phyloP scores from a whole-genome alignment of 2,113 vertebrate species.

The Cygnus buccinator region DNA sequence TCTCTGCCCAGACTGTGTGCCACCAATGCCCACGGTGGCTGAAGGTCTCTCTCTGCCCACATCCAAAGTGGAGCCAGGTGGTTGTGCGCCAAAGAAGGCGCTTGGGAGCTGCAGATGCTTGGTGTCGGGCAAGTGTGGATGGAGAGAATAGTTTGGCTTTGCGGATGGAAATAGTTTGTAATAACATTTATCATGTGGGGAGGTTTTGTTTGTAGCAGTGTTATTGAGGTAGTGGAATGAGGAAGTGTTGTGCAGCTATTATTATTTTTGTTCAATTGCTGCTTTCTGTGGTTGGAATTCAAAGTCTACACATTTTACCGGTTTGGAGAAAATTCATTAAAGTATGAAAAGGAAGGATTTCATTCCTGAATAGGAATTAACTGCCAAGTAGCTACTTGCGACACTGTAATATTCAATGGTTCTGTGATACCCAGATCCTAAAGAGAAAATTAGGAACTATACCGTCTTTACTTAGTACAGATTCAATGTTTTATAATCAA shows the following conservation, averaged over 20 bases:
- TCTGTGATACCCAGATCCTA: not conserved
- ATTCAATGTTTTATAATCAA: not conserved
- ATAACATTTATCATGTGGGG: not conserved
- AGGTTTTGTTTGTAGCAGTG: conserved; percentile 15
- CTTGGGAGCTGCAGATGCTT: not conserved
- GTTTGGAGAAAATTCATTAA: not conserved
- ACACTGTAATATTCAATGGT: not conserved
- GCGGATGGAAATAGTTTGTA: conserved; percentile 38
- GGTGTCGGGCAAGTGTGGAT: not conserved
- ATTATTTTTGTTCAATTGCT: not conserved
- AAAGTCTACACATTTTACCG: not conserved
- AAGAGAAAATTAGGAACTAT: not conserved
- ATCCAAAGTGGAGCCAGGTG: not conserved
- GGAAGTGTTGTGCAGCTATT: not conserved
- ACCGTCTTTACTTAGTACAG: not conserved
- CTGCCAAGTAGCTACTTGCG: not conserved
- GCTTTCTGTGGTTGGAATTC: conserved; percentile 11
- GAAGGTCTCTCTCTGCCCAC: not conserved
- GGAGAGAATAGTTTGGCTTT: conserved; percentile 29
- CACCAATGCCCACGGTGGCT: not conserved
- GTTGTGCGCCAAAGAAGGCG: not conserved
- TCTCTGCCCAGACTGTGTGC: not conserved
- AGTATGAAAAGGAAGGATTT: not conserved
- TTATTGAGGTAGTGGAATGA: not conserved
- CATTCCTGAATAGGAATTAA: not conserved